Base-by-base conservation (phyloP, 1,140 invertebrate genomes). In the Diprion similis region DNA sequence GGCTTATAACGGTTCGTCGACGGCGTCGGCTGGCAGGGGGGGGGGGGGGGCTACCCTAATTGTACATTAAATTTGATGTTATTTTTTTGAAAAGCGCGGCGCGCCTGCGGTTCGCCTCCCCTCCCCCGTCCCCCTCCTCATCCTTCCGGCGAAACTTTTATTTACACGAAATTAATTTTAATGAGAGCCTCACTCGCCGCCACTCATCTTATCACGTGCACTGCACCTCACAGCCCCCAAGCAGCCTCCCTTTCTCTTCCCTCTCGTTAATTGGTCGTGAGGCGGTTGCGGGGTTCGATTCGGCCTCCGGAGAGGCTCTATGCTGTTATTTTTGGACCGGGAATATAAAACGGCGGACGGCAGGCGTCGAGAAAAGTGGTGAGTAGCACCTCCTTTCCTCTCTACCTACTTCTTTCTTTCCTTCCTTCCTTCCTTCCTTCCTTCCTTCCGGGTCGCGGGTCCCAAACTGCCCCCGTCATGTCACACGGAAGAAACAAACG, bases 31-130 rank as follows among this genome's bases (percentile, higher is more conserved):
- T 37, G 24, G 2, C 2, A 37, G 24, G 24, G 24, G 24, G 24
- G n/a, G n/a, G n/a, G n/a, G n/a, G 24, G 6, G 24, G 6, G 15
- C 67, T 47, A 48, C 70, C 72, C 17, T 71, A 75, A 74, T 78
- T 78, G 72, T 74, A 72, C 75, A 76, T 78, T 72, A 74, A 78
- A 78, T 74, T 76, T 59, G 74, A 74, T 70, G 70, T 73, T 76
- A 66, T 70, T 70, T 46, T 46, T 37, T 73, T 74, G 66, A 71
- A 68, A 68, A 68, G 67, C 15, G 67, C 1, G 67, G 15, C 67
- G 15, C 67, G 67, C 67, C 67, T 4, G 15, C 13, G 47, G 59
- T 6, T 6, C 6, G 24, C 24, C 24, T 37, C 24, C 24, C 6
- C n/a, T 59, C 9, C n/a, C 51, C 11, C n/a, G 7, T 59, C 9